These are phyloP conservation scores for Bothrops jararaca DNA, from an alignment of 2,113 vertebrate genomes.

Conservation along the genomic window DNA sequence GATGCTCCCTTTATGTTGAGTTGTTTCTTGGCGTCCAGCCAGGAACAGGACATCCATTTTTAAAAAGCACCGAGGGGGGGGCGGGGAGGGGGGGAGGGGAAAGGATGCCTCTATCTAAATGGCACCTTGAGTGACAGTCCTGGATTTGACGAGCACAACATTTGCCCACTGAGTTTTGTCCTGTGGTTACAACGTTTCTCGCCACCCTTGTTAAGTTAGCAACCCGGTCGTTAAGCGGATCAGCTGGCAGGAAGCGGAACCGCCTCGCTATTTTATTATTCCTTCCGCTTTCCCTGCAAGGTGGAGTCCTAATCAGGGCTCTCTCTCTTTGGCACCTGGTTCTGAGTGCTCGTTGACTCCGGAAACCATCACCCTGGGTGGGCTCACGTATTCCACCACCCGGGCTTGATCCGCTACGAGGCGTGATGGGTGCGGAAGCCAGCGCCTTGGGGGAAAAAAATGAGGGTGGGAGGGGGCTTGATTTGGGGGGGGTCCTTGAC, in stretches of 20 bases:
- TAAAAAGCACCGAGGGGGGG: too few species aligned
- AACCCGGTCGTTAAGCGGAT: too few species aligned
- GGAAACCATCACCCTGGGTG: not conserved
- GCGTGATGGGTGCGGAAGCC: not conserved
- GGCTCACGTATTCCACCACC: not conserved
- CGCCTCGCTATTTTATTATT: not conserved
- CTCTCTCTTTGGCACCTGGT: not conserved
- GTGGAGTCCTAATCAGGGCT: not conserved
- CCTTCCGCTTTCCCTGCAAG: not conserved
- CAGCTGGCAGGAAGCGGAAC: not conserved
- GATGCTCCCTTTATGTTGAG: not conserved
- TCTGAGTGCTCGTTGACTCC: not conserved
- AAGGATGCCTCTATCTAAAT: not conserved
- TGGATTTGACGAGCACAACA: too few species aligned
- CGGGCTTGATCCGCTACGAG: not conserved
- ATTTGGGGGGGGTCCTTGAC: not conserved
- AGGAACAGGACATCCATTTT: not conserved
- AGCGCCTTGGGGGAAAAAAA: not conserved
- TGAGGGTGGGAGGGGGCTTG: not conserved
- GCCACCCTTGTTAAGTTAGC: too few species aligned
- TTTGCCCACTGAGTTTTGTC: too few species aligned
- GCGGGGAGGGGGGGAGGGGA: not conserved
- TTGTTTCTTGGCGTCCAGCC: not conserved
- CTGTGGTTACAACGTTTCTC: too few species aligned
- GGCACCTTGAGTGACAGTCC: too few species aligned